Evolutionary conservation across 2,797 vertebrate species (phyloP), one percentile per base, ranked within the genome.

Genomic region (Tiaroga cobitis): DNA sequence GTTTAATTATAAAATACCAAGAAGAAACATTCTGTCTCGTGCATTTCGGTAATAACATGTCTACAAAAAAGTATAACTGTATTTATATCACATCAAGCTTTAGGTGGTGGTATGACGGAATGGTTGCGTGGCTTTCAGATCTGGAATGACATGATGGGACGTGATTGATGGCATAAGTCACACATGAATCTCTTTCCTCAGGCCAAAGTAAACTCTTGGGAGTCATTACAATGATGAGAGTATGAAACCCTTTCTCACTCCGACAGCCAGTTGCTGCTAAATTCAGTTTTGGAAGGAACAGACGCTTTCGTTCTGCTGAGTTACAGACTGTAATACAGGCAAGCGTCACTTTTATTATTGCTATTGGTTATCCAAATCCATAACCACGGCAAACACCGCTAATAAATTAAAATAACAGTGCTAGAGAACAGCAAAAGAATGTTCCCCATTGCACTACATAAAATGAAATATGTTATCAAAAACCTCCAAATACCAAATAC

Each of bases 171-270:
- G 67, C n/a, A 9, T 72, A 72, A 70, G 54, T 85, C 67, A 51
- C 54, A 46, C 54, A 51, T 72, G 54, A 80, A 85, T 85, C 39
- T 80, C 67, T n/a, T 80, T 63, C 63, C 76, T 56, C 26, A 3
- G 65, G 76, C 75, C 67, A 80, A 85, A 85, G 75, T 43, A 79
- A 85, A 85, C 76, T 85, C 76, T 32, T 85, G 83, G 76, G 83
- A 80, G 67, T 80, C 76, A 73, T 85, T 85, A 80, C 68, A 79
- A 85, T 85, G 83, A 80, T 73, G 83, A 63, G 67, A 34, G 76
- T 59, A 72, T 79, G 67, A 85, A 85, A 80, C 39, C 39, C 37
- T 80, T 54, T 85, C 76, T 85, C 83, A 70, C 5, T 49, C 51
- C 19, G 67, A 76, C 83, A 85, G 41, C 29, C 56, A 16, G 63